Conservation (phyloP, 2,888 invertebrate genomes). For the Eustalomyia histrio region DNA sequence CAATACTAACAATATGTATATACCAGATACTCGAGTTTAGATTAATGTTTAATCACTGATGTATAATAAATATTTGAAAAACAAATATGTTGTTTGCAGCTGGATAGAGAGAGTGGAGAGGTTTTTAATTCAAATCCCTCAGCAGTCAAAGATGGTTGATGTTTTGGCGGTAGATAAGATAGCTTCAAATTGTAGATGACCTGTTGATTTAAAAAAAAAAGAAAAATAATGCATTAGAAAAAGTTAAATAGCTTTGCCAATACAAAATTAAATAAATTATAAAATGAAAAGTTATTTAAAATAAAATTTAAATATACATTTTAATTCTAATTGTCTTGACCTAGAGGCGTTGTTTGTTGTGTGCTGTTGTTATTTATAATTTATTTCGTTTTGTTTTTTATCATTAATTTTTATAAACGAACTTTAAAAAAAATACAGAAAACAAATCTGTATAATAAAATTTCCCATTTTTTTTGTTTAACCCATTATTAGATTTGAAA, state of each 20-base stretch:
- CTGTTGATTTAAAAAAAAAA: slow-evolving; percentile 46
- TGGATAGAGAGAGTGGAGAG: not conserved
- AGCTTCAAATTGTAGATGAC: slow-evolving; percentile 38
- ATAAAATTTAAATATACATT: slow-evolving; percentile 23
- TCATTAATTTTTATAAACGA: slow-evolving; percentile 42
- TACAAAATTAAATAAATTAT: not conserved
- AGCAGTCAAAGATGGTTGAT: slow-evolving; percentile 14
- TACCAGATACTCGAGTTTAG: slow-evolving; percentile 7
- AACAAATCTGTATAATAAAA: slow-evolving; percentile 45
- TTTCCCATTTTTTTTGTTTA: slow-evolving; percentile 37
- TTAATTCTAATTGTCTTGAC: slow-evolving; percentile 45
- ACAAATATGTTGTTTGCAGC: not conserved
- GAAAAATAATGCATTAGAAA: slow-evolving; percentile 12
- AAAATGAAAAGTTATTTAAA: slow-evolving; percentile 16
- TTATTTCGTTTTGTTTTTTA: slow-evolving; percentile 54
- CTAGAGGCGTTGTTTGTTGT: slow-evolving; percentile 61
- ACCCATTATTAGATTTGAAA: not conserved
- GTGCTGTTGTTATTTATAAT: slow-evolving; percentile 27
- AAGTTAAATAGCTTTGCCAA: not conserved
- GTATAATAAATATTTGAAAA: not conserved
- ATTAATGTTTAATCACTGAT: slow-evolving; percentile 36
- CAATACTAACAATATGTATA: slow-evolving; percentile 27
- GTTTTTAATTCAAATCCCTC: slow-evolving; percentile 33
- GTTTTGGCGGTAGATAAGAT: slow-evolving; percentile 33
- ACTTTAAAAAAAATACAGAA: slow-evolving; percentile 34